Evolutionary conservation across 2,113 vertebrate species (phyloP), one percentile per base, ranked within the genome.

Genomic region (Ailurus styani): DNA sequence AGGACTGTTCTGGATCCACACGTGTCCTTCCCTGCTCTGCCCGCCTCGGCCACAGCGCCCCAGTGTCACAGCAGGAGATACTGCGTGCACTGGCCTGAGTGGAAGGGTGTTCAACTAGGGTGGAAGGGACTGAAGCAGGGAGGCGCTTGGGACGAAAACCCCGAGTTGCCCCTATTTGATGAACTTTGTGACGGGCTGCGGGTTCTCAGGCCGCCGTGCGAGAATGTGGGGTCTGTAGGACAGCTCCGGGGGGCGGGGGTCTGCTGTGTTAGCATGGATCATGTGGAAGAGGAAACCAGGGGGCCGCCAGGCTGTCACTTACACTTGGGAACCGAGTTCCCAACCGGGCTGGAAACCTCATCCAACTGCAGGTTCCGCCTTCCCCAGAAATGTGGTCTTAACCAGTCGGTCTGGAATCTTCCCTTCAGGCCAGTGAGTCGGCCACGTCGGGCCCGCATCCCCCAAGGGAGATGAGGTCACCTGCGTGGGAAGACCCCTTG

Each of bases 11-110:
- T 27, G 45, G 4, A 64, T 13, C n/a, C 62, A 12, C 4, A 4
- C 2, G 54, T 5, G 9, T 9, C 78, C 3, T 14, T 42, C 37
- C 9, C 2, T 10, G 18, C 78, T 64, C 45, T 23, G 1, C 23
- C 23, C 40, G 2, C 6, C 29, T 2, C 7, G 23, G 21, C 29
- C 47, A 6, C 21, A 0, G 0, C 0, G 34, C 34, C 6, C 62
- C 0, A n/a, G 0, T 3, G 11, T 7, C 11, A 42, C 3, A 15
- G 37, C 68, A 17, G 0, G 15, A 29, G 68, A 21, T 2, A 3
- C 70, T 12, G 18, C 18, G 14, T 54, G 37, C 21, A 0, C 37
- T 15, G 21, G 9, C 10, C 45, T 1, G 54, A 20, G 54, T n/a
- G 20, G 40, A 47, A 31, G 27, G 34, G 64, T 12, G 1, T 45